Base-by-base conservation (phyloP, 1,140 invertebrate genomes). In the Eumeta japonica region DNA sequence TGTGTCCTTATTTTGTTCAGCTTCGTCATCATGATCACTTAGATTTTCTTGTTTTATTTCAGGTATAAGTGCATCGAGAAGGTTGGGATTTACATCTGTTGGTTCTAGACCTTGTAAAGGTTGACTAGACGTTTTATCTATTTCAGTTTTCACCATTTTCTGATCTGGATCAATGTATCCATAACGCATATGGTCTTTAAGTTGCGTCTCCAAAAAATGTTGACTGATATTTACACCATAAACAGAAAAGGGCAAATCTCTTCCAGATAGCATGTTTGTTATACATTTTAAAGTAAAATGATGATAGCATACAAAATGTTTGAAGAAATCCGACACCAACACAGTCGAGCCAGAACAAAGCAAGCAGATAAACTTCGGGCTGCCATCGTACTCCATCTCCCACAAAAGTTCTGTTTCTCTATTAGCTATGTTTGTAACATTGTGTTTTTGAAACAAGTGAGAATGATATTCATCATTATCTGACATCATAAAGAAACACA, bases 211-310 rank as follows among this genome's bases (percentile, higher is more conserved):
- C 16, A 74, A 43, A 48, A 71, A 74, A 17, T 63, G 50, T 16
- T 54, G 33, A 37, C 58, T 70, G 3, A 76, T 46, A 35, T 72
- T 67, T 3, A 62, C 68, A 17, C 71, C 74, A 31, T 54, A 48
- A 0, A 76, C 60, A 3, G 43, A 38, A 37, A 76, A 75, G 10
- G 61, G 64, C 17, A 54, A 40, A 41, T 76, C 62, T 36, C 37
- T 59, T 1, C 70, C 71, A 10, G 62, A 61, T 9, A 75, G 51
- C n/a, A 75, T 20, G 15, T 34, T 41, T 7, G 68, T 46, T 2
- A 76, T 47, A 32, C 71, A 75, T 51, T 74, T 75, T 0, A 75
- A 24, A 2, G 70, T 74, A 18, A 73, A 68, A 46, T 70, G 68
- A 41, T 76, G 74, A 24, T 52, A 70, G 2, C 67, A 66, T 54